Evolutionary conservation across 37 sponge, comb jelly and placozoan species (phyloP), one percentile per base, ranked within the genome.

Genomic region (Eunapius fragilis): DNA sequence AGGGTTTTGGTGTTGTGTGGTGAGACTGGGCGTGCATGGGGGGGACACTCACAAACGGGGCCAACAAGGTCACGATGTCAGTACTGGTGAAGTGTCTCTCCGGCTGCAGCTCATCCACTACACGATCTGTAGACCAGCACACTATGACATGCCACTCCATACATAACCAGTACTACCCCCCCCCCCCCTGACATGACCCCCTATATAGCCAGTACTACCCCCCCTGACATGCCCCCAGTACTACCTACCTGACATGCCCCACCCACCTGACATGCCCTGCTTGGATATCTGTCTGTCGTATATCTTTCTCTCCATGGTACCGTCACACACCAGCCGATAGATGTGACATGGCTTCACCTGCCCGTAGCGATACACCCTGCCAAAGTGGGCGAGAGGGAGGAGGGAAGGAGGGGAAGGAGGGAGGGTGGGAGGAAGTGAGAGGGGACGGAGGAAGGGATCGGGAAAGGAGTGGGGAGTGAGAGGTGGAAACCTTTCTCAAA

Each of bases 211-310:
- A n/a, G n/a, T n/a, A n/a, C n/a, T 41, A 6, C 41, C 41, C 41
- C 41, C 41, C 71, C n/a, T n/a, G n/a, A 10, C 4, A 25, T 28
- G 4, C 7, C 3, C n/a, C n/a, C n/a, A n/a, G n/a, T 70, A 10
- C 28, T 41, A 6, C 41, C 41, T 6, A 3, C 41, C 41, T 70
- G 3, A 70, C 71, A 82, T 35, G 23, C 72, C 27, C 33, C 17
- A 14, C 78, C 9, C 26, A 94, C 94, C 86, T 71, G 94, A 87
- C 94, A 94, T 94, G 25, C 94, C 89, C 67, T 94, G 94, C 77
- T 97, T 97, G 27, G 94, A 89, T 45, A 98, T 91, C 88, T 98
- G 99, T 68, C 96, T 81, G 70, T 98, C 91, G 86, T 98, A 98
- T 33, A 98, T 97, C 71, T 84, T 92, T 74, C 86, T 85, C 83